These are phyloP conservation scores for Meiosimyza decipiens DNA, from an alignment of 2,888 invertebrate species.

Conservation along the genomic window DNA sequence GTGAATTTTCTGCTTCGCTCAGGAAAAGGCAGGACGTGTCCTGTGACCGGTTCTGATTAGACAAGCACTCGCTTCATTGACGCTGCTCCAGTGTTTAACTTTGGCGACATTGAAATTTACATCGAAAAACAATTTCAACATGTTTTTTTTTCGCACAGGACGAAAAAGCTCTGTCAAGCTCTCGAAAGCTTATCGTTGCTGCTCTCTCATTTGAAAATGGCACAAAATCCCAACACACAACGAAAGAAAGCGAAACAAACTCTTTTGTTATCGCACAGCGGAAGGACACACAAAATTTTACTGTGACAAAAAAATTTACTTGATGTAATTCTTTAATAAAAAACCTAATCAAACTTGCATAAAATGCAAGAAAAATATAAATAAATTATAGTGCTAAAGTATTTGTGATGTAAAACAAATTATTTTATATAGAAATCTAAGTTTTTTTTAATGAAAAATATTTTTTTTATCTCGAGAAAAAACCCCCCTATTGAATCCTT, in stretches of 20 bases:
- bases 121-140: too few species aligned
- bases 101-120: too few species aligned
- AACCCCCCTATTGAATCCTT: too few species aligned
- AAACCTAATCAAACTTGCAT: not conserved
- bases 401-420: not conserved
- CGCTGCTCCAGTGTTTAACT: too few species aligned
- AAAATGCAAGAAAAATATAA: not conserved
- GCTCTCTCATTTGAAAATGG: not conserved
- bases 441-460: not conserved
- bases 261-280: constrained; percentile 16
- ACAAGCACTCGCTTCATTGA: too few species aligned
- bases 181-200: constrained; percentile 4
- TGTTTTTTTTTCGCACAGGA: too few species aligned
- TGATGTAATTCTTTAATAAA: not conserved
- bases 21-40: too few species aligned
- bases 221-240: constrained; percentile 18
- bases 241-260: constrained; percentile 20
- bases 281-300: constrained; percentile 8
- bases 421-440: not conserved
- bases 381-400: not conserved
- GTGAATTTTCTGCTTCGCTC: too few species aligned
- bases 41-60: too few species aligned
- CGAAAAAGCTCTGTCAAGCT: not conserved
- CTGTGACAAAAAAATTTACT: not conserved
- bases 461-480: not conserved